A percentile compares a stretch with the other conserved stretches of the same genome.
Conservation (phyloP, 2,888 invertebrate species). For the Lasioglossum zephyrum region DNA sequence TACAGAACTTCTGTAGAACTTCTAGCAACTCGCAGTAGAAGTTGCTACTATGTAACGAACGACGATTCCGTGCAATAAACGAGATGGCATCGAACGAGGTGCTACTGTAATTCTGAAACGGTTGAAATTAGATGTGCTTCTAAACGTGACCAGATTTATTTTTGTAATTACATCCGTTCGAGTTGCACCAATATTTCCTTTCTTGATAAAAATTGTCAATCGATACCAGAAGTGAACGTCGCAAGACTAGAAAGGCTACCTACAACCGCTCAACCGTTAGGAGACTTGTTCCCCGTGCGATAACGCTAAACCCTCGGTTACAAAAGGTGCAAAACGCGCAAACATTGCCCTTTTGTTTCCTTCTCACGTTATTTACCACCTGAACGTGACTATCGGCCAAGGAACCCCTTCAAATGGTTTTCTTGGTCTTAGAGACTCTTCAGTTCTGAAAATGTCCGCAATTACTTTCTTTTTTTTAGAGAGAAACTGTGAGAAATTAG, state of each 20-base stretch:
- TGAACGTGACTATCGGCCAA: slow-evolving; percentile 29
- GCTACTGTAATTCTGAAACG: not conserved
- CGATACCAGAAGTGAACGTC: not conserved
- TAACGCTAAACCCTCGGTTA: not conserved
- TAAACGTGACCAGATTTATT: not conserved
- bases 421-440: not conserved
- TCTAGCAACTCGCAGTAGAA: not conserved
- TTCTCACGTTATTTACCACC: slow-evolving; percentile 25
- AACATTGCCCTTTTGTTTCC: slow-evolving; percentile 14
- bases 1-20: no score
- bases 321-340: slow-evolving; percentile 20
- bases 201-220: not conserved
- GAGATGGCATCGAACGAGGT: not conserved
- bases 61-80: no score
- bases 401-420: not conserved
- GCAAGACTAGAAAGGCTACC: not conserved
- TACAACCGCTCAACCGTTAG: not conserved
- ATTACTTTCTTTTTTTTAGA: not conserved
- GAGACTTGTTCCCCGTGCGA: not conserved
- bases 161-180: not conserved
- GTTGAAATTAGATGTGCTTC: not conserved
- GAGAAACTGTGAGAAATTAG: not conserved
- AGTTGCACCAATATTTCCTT: not conserved
- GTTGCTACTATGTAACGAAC: no score
- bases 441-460: not conserved